Base-by-base conservation (phyloP, 2,113 vertebrate genomes). In the Zosterops hypoxanthus region DNA sequence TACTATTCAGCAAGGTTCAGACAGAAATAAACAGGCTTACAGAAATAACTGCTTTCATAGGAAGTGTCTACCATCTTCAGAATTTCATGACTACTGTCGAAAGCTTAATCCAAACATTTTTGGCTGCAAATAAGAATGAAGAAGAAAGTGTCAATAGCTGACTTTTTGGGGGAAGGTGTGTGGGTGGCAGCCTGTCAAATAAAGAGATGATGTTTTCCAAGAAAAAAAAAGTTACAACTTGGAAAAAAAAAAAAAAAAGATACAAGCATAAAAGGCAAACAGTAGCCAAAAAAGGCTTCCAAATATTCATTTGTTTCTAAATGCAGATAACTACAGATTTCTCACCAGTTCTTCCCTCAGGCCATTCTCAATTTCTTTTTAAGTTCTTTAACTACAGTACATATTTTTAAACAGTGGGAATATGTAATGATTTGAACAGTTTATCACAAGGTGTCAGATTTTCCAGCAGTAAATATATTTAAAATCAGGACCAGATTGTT, bases 91-190 rank as follows among this genome's bases (percentile, higher is more conserved):
- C 61, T 92, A 64, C 65, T 71, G 34, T 84, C n/a, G 64, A 82
- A 95, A 92, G 82, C 39, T 91, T 81, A 92, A 94, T 88, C 56
- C 34, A 84, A 81, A 84, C 10, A 53, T 57, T 91, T 94, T 64
- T 89, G 34, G 49, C 69, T 63, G 61, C 39, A 76, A 79, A 33
- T 66, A 63, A 75, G 36, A 82, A 91, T 5, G 8, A 63, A 88
- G 14, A 41, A 82, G n/a, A 76, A 92, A 76, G 28, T 71, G 28
- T 79, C 78, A 59, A 13, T 22, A 17, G 19, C 9, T 88, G 25
- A 59, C 10, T 84, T 92, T 86, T 77, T 24, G 2, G 34, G 8
- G n/a, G 49, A 56, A 77, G 12, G 11, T 55, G 16, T 20, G 55
- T 66, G 72, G 88, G 24, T 34, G 57, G 17, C n/a, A 86, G 22